Base-by-base conservation (phyloP, 2,888 invertebrate species). In the Limnephilus marmoratus region DNA sequence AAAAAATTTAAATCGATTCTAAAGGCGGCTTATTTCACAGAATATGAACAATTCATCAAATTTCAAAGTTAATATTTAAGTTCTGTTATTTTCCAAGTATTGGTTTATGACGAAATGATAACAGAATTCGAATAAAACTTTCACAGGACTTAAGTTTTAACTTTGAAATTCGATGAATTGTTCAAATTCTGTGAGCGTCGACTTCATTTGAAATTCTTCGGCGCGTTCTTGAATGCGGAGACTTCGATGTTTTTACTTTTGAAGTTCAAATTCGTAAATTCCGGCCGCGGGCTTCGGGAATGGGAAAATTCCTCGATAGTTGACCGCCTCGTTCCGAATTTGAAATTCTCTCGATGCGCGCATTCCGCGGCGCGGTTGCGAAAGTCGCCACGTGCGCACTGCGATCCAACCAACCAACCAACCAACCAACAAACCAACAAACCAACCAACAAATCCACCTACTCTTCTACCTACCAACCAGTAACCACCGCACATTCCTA, bases 251-350 rank as follows among this genome's bases (percentile, higher is more conserved):
- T 83, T 34, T 83, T 41, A 37, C 83, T 24, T 83, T 83, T 41
- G 83, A 83, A 34, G 83, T 83, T 83, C 83, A 83, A 83, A 83
- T 34, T 83, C 83, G 37, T 83, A 83, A 83, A 83, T 83, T 83
- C 83, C 83, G 37, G 37, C 83, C 83, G 83, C 83, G 24, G 68
- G 37, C 24, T 83, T 83, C 34, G 37, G 31, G 31, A 37, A 83
- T 83, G 34, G 34, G 83, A 83, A 83, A 83, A 83, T 83, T 9
- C 83, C 37, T 83, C 83, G 83, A 83, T 83, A 83, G 83, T 83
- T 83, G 37, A 83, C 83, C 83, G 83, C 83, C 83, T 83, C 83
- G 83, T 83, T 83, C 83, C 37, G 83, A 83, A 83, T 37, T 83
- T 83, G 83, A 83, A 83, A 83, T 83, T 83, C 83, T 37, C 37